Evolutionary conservation across 2,797 vertebrate genomes (phyloP).

Genomic region (Nothura maculosa): DNA sequence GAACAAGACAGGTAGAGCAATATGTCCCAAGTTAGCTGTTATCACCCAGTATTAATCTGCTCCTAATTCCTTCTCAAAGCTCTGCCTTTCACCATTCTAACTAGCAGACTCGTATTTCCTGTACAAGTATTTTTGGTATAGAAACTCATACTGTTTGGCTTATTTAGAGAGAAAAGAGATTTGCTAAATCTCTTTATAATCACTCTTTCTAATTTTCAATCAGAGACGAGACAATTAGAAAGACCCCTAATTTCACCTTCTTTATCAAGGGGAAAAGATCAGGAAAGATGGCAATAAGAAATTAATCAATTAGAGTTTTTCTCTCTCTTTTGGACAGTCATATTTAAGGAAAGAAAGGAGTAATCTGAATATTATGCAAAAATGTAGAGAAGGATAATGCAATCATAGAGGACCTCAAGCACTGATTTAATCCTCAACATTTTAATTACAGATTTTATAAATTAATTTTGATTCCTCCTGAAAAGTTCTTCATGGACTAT

Average conservation of each 20-base stretch:
- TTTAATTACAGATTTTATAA: slow-evolving; percentile 76
- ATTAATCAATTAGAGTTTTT: slow-evolving; percentile 43
- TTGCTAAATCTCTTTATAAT: neutral
- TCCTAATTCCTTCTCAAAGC: neutral
- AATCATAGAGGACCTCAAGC: slow-evolving; percentile 61
- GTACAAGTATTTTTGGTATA: neutral
- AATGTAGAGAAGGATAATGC: slow-evolving; percentile 31
- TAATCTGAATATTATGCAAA: slow-evolving; percentile 60
- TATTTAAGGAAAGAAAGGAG: slow-evolving; percentile 58
- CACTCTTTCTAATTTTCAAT: neutral
- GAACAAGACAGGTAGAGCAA: neutral
- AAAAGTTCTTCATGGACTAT: slow-evolving; percentile 41
- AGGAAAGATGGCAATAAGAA: slow-evolving; percentile 41
- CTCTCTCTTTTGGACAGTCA: slow-evolving; percentile 42
- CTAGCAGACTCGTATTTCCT: neutral
- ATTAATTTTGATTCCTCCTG: slow-evolving; percentile 69
- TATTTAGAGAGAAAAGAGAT: neutral
- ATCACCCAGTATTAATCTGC: neutral
- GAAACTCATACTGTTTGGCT: neutral
- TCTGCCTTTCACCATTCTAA: neutral
- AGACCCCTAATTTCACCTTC: neutral
- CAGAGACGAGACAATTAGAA: neutral
- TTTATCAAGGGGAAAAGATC: neutral
- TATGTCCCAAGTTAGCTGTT: neutral
- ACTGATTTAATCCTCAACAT: slow-evolving; percentile 65